phyloP scores from a whole-genome alignment of 2,113 vertebrate genomes.

The Calidris pugnax region DNA sequence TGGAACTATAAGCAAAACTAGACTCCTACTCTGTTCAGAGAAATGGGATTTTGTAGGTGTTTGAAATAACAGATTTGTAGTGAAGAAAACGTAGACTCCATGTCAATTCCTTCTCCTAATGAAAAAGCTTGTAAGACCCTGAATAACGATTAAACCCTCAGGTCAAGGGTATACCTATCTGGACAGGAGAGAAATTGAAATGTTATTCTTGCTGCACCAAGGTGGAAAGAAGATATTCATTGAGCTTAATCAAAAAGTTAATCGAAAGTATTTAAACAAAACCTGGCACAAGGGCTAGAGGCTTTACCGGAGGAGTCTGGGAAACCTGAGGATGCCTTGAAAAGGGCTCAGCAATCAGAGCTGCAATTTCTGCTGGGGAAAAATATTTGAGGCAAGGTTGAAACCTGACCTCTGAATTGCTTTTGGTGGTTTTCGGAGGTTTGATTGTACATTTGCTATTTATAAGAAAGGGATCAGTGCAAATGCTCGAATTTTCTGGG shows the following conservation, averaged over 20 bases:
- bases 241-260: constrained; percentile 19
- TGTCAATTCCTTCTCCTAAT: background rate
- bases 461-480: background rate
- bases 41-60: background rate
- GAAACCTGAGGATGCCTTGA: background rate
- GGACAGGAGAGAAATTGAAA: constrained; percentile 14
- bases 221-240: constrained; percentile 15
- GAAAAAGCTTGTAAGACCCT: background rate
- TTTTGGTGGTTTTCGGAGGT: background rate
- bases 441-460: background rate
- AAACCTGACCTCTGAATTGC: background rate
- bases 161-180: background rate
- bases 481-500: background rate
- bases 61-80: constrained; percentile 3
- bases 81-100: background rate
- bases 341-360: background rate
- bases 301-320: background rate
- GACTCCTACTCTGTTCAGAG: background rate
- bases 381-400: background rate
- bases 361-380: background rate
- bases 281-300: background rate
- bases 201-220: constrained; percentile 4
- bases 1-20: background rate
- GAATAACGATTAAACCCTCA: background rate
- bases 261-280: constrained; percentile 4